Percentiles rank a stretch among this genome's conserved stretches.
phyloP scores from a whole-genome alignment of 2,888 invertebrate species.

The Xestia rhomboidea region DNA sequence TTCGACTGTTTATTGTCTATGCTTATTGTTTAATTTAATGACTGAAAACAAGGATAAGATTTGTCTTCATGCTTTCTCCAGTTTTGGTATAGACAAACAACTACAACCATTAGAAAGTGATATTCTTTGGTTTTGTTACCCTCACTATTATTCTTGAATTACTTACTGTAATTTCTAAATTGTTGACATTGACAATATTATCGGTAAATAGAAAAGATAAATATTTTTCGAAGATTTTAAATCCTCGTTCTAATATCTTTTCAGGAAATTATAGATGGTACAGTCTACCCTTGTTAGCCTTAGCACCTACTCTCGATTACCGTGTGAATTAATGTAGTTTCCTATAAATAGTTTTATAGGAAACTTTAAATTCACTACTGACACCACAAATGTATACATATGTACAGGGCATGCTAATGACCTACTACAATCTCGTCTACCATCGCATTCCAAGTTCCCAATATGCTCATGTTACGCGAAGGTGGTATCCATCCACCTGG shows the following conservation, averaged over 20 bases:
- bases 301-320: neutral
- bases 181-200: neutral
- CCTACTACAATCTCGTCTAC: slow-evolving; percentile 38
- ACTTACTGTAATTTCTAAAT: neutral
- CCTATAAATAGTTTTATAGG: too few species aligned
- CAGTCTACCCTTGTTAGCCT: neutral
- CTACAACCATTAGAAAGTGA: neutral
- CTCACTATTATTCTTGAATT: neutral
- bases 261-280: neutral
- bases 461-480: slow-evolving; percentile 50
- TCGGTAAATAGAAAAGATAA: neutral
- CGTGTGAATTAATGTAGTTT: neutral
- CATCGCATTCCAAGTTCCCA: slow-evolving; percentile 44
- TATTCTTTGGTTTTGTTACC: neutral
- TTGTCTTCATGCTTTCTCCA: neutral
- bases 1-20: slow-evolving; percentile 42
- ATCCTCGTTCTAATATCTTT: neutral
- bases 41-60: slow-evolving; percentile 1
- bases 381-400: neutral
- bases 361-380: neutral
- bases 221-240: neutral
- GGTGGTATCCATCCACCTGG: slow-evolving; percentile 51
- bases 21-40: slow-evolving; percentile 42
- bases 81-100: neutral
- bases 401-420: slow-evolving; percentile 26